A percentile compares a stretch with the other conserved stretches of the same genome.
Conservation (phyloP, 1,140 invertebrate genomes). For the Melitaea cinxia region DNA sequence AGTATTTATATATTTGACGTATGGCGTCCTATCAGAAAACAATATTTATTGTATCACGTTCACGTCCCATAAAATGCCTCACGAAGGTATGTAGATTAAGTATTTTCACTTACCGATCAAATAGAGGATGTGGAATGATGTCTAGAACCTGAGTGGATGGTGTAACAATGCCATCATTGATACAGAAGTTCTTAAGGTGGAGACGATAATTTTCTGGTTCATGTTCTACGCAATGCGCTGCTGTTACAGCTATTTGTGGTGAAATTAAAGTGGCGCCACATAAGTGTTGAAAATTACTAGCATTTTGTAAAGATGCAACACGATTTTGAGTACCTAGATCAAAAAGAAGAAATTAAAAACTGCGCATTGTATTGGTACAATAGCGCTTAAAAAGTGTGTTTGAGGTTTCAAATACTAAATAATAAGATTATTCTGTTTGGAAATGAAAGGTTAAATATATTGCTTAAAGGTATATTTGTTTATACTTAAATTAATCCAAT, state of each 20-base stretch:
- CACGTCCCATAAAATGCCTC: not conserved
- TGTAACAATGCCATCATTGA: conserved; percentile 13
- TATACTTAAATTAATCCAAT: no score
- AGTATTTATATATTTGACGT: no score
- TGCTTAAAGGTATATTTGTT: no score
- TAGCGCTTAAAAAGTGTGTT: no score
- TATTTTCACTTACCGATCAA: conserved; percentile 51
- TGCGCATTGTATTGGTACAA: no score
- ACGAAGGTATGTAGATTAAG: not conserved
- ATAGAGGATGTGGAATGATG: conserved; percentile 50
- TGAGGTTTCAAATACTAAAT: no score
- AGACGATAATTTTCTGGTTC: conserved; percentile 47
- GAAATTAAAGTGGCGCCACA: conserved; percentile 59
- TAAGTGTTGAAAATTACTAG: conserved; percentile 47
- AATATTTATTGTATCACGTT: no score
- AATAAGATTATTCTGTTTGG: no score
- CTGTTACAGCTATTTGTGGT: conserved; percentile 51
- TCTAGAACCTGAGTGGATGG: conserved; percentile 49
- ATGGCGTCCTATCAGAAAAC: no score
- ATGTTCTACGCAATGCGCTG: conserved; percentile 63
- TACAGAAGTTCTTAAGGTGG: conserved; percentile 61
- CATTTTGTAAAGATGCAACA: conserved; percentile 55
- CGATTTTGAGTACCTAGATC: conserved; percentile 49
- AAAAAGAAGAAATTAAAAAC: not conserved
- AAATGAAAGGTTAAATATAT: no score